phyloP scores from a whole-genome alignment of 2,113 vertebrate species.

The Chiloscyllium plagiosum region DNA sequence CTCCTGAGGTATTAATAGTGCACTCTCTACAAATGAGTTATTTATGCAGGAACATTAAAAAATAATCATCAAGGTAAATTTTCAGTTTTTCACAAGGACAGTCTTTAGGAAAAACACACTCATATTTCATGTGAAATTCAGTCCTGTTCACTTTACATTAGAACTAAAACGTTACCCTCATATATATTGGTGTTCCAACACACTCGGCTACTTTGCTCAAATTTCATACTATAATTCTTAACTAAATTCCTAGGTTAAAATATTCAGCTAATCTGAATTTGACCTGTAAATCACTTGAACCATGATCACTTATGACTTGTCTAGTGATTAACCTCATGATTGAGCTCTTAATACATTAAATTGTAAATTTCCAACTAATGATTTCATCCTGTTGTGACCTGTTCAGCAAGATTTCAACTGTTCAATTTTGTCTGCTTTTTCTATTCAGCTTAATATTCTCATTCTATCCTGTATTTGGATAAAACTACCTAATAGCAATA shows the following conservation, averaged over 20 bases:
- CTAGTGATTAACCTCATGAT: not conserved
- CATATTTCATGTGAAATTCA: not conserved
- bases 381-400: not conserved
- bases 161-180: not conserved
- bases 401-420: not conserved
- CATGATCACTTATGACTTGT: not conserved
- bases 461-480: not conserved
- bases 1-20: not conserved
- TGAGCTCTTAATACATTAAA: not conserved
- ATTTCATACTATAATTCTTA: not conserved
- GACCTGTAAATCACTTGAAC: slow-evolving; percentile 30
- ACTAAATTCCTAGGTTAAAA: slow-evolving; percentile 7
- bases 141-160: not conserved
- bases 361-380: not conserved
- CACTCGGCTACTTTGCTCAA: not conserved
- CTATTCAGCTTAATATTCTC: not conserved
- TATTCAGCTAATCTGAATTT: slow-evolving; percentile 28
- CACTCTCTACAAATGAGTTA: not conserved
- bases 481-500: not conserved
- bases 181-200: not conserved
- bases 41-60: not conserved
- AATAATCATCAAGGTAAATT: not conserved
- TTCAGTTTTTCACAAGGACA: not conserved
- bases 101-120: not conserved
- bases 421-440: not conserved